Evolutionary conservation across 1,140 invertebrate species (phyloP).

Genomic region (Metaphire vulgaris): DNA sequence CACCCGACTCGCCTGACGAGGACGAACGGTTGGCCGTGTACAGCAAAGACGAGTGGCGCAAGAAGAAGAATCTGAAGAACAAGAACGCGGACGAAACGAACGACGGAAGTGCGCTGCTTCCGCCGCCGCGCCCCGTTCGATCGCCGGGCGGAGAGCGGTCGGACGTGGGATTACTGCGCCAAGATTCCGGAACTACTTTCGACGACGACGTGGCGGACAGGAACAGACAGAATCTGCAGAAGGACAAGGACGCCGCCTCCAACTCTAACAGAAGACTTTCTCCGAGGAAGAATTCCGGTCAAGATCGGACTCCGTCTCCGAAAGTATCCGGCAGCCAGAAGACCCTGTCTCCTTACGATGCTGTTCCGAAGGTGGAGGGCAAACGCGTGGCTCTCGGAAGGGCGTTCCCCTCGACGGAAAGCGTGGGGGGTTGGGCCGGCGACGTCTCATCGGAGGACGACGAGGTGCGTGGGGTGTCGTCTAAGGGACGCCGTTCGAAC

Average conservation of each 20-base stretch:
- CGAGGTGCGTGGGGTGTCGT: background rate
- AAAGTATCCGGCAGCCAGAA: slow-evolving; percentile 5
- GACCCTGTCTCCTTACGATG: slow-evolving; percentile 19
- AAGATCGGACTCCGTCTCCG: background rate
- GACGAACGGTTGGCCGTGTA: slow-evolving; percentile 4
- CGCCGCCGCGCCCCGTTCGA: background rate
- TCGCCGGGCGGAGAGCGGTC: background rate
- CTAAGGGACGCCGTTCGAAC: background rate
- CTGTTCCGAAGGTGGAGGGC: background rate
- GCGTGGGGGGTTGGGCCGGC: background rate
- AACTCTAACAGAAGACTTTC: no score
- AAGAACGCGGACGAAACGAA: background rate
- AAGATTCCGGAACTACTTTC: slow-evolving; percentile 41
- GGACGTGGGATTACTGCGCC: slow-evolving; percentile 39
- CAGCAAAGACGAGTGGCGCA: slow-evolving; percentile 38
- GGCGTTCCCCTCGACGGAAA: background rate
- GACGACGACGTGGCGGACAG: slow-evolving; percentile 14
- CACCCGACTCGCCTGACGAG: slow-evolving; percentile 3
- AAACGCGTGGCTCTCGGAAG: background rate
- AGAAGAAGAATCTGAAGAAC: slow-evolving; percentile 38
- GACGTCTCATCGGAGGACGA: background rate
- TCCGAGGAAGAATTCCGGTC: no score
- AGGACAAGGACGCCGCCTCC: background rate
- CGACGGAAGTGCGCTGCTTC: background rate
- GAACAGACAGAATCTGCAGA: background rate